A percentile compares a stretch with the other conserved stretches of the same genome.
These are phyloP conservation scores for Rhysida immarginata DNA, from an alignment of 1,140 invertebrate genomes.

Conservation along the genomic window DNA sequence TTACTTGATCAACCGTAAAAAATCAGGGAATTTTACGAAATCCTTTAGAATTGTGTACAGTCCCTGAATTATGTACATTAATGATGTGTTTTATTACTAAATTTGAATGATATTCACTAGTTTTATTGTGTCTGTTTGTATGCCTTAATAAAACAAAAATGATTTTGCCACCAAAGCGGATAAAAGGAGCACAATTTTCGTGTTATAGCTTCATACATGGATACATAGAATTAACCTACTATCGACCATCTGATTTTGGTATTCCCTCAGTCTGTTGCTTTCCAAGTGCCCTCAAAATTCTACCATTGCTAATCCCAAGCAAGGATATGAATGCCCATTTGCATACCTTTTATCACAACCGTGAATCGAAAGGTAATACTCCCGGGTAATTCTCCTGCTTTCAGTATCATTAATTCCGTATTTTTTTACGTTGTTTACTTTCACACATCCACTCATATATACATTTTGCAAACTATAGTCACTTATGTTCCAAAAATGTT, in stretches of 20 bases:
- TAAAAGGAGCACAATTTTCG: too few species aligned
- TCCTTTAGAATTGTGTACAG: too few species aligned
- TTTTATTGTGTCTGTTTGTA: neutral
- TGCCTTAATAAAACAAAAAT: too few species aligned
- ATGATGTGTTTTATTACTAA: neutral
- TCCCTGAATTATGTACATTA: neutral
- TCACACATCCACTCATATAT: neutral
- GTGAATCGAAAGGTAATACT: neutral
- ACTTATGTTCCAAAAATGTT: neutral
- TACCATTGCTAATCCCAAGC: neutral
- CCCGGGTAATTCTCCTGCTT: neutral
- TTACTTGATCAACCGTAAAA: too few species aligned
- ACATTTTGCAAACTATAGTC: neutral
- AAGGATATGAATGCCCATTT: neutral
- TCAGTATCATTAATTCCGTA: neutral
- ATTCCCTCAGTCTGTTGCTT: neutral
- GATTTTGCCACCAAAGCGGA: too few species aligned
- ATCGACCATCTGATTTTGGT: neutral
- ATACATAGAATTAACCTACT: too few species aligned
- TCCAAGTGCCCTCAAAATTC: neutral
- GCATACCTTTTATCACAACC: neutral
- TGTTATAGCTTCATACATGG: too few species aligned
- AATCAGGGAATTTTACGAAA: too few species aligned
- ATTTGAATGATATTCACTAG: neutral
- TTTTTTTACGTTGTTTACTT: neutral